Evolutionary conservation across 2,888 invertebrate species (phyloP).

Genomic region (Amblyjoppa fuscipennis): DNA sequence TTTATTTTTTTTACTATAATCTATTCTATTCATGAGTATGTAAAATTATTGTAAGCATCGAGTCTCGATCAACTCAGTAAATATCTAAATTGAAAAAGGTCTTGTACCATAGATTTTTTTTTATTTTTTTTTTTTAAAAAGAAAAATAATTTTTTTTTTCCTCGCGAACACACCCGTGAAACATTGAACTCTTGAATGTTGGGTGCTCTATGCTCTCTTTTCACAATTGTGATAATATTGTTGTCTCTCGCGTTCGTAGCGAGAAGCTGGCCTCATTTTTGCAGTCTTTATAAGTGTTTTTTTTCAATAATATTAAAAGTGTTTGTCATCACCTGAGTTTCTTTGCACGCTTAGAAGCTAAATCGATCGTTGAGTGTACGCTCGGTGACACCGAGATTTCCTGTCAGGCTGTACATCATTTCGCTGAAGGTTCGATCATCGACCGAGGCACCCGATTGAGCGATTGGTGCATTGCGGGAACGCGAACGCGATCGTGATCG

Average conservation of each 20-base stretch:
- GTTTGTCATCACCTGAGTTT: conserved; percentile 8
- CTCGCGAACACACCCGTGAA: conserved; percentile 11
- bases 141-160: conserved; percentile 1
- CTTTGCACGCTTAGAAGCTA: conserved; percentile 75
- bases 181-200: conserved; percentile 23
- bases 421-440: conserved; percentile 82
- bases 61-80: background rate
- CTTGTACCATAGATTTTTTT: background rate
- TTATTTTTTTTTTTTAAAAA: background rate
- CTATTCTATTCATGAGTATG: background rate
- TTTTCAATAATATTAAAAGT: conserved; percentile 23
- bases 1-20: background rate
- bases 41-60: background rate
- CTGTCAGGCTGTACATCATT: conserved; percentile 82
- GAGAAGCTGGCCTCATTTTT: conserved; percentile 17
- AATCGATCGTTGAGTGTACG: conserved; percentile 84
- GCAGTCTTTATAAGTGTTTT: conserved; percentile 59
- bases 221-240: conserved; percentile 5
- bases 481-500: conserved; percentile 82
- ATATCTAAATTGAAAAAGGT: background rate
- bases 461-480: conserved; percentile 73
- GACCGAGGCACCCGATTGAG: conserved; percentile 73
- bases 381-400: conserved; percentile 81
- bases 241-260: conserved; percentile 9
- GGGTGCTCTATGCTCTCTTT: background rate